Conservation (phyloP, 2,888 invertebrate genomes). For the Eupelmus urozonus region DNA sequence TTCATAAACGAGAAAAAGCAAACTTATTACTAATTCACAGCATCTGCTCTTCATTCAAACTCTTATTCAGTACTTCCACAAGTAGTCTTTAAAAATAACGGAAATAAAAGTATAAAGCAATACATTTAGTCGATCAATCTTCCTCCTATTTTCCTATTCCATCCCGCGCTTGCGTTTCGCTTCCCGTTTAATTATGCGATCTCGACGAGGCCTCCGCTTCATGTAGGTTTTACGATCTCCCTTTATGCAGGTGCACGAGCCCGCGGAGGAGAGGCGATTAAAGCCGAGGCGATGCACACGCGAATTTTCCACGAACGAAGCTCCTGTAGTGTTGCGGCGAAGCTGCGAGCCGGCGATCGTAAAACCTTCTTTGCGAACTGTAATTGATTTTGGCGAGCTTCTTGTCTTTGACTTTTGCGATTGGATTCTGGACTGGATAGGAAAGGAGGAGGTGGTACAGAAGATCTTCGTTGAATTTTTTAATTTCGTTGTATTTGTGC, state of each 20-base stretch:
- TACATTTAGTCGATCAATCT: too few species aligned
- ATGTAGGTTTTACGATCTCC: too few species aligned
- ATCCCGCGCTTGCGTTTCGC: background rate
- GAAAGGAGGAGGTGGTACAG: background rate
- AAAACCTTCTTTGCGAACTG: background rate
- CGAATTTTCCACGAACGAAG: too few species aligned
- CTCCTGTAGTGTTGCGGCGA: too few species aligned
- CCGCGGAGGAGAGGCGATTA: background rate
- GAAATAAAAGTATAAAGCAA: too few species aligned
- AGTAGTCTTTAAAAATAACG: background rate
- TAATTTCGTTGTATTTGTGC: background rate
- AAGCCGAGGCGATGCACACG: background rate
- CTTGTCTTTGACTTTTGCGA: background rate
- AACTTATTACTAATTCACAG: too few species aligned
- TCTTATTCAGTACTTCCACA: constrained; percentile 6
- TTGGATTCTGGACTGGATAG: background rate
- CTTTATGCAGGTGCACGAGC: too few species aligned
- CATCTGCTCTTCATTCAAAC: background rate
- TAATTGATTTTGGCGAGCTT: background rate
- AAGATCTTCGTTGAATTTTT: background rate
- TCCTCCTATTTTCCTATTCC: background rate
- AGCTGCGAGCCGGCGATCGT: too few species aligned
- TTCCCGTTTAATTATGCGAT: constrained; percentile 49
- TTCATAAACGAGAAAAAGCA: too few species aligned
- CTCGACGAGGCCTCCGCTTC: constrained; percentile 8